phyloP scores from a whole-genome alignment of 2,888 invertebrate genomes.

The Tubulanus polymorphus region DNA sequence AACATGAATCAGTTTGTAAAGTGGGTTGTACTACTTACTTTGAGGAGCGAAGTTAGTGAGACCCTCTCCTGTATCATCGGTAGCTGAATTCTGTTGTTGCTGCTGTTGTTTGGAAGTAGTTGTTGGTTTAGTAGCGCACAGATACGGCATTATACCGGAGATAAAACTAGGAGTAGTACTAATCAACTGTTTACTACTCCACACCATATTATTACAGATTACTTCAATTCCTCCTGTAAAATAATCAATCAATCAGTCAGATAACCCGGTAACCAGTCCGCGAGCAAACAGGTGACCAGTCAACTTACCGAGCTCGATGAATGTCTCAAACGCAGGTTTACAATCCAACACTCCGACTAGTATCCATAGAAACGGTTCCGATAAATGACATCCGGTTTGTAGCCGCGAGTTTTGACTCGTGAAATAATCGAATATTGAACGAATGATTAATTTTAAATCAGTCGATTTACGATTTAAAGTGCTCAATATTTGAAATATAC shows the following conservation, averaged over 20 bases:
- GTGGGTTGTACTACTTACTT: constrained; percentile 57
- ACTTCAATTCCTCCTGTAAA: constrained; percentile 49
- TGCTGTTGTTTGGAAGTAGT: constrained; percentile 35
- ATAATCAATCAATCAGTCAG: not conserved
- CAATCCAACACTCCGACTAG: constrained; percentile 75
- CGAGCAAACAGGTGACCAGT: not conserved
- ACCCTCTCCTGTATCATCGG: constrained; percentile 65
- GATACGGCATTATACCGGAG: constrained; percentile 64
- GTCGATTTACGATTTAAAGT: constrained; percentile 74
- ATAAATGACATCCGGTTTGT: constrained; percentile 61
- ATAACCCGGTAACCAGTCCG: not conserved
- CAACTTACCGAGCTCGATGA: constrained; percentile 64
- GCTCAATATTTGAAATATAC: constrained; percentile 78
- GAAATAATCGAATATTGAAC: constrained; percentile 72
- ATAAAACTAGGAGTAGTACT: constrained; percentile 68
- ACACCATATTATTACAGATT: constrained; percentile 73
- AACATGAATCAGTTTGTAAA: too few species aligned
- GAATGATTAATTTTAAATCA: constrained; percentile 70
- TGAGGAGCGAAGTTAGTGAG: constrained; percentile 86
- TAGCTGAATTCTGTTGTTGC: constrained; percentile 25
- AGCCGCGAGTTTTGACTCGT: constrained; percentile 27
- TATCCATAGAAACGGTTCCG: constrained; percentile 82
- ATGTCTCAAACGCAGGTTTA: constrained; percentile 69
- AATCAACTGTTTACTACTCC: constrained; percentile 68
- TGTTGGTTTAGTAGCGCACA: constrained; percentile 53